These are phyloP conservation scores for Callaeas wilsoni DNA, from an alignment of 2,113 vertebrate species.

Conservation along the genomic window DNA sequence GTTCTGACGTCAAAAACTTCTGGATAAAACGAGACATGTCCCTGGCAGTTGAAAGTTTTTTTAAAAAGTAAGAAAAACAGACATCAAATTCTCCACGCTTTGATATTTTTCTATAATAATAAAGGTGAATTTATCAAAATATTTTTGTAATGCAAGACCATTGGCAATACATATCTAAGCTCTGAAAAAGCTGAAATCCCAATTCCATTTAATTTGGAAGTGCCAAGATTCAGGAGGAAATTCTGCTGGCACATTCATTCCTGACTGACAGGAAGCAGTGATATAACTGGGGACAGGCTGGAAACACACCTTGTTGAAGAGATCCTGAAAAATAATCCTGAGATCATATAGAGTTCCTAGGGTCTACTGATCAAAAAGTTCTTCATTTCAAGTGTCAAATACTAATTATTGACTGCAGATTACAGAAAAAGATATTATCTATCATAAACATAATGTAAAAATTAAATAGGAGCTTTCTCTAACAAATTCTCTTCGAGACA, in stretches of 20 bases:
- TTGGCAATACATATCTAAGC: background rate
- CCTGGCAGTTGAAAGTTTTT: background rate
- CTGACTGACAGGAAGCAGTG: background rate
- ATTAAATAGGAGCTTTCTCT: background rate
- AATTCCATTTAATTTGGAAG: background rate
- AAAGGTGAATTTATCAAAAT: background rate
- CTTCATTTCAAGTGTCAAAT: background rate
- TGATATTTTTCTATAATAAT: background rate
- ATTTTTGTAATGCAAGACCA: background rate
- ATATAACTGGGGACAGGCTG: background rate
- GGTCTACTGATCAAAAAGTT: background rate
- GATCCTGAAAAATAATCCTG: background rate
- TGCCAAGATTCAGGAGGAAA: background rate
- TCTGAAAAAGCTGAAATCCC: background rate
- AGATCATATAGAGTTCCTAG: background rate
- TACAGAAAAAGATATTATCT: background rate
- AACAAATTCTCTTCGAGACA: background rate
- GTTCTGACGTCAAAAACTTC: background rate
- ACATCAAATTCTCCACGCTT: background rate
- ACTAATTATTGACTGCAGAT: background rate
- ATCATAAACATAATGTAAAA: background rate
- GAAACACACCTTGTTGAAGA: background rate
- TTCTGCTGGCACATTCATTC: background rate
- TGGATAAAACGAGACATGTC: background rate
- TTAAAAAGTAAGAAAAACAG: background rate